Percentiles rank a stretch among this genome's conserved stretches.
Evolutionary conservation across 2,888 invertebrate genomes (phyloP).

Genomic region (Nomada fabriciana): DNA sequence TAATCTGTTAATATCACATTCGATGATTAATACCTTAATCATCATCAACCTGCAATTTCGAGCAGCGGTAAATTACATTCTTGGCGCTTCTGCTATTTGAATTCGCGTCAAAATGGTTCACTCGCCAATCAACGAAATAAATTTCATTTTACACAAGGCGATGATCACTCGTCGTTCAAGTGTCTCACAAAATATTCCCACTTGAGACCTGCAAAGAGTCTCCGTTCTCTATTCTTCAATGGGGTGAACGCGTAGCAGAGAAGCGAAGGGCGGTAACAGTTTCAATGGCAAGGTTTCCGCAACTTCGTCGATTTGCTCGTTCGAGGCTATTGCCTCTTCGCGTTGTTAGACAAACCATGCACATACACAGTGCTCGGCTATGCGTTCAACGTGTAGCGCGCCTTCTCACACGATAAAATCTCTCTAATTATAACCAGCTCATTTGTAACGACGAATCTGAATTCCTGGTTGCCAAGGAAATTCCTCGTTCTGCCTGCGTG

Average conservation of each 20-base stretch:
- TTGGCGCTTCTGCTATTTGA: too few species aligned
- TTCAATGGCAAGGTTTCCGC: conserved; percentile 78
- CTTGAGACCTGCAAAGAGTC: neutral
- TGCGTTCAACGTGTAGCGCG: conserved; percentile 61
- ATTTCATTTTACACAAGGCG: too few species aligned
- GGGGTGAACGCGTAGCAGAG: conserved; percentile 12
- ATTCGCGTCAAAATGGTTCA: too few species aligned
- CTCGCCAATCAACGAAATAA: too few species aligned
- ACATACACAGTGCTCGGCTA: conserved; percentile 44
- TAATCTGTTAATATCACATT: too few species aligned
- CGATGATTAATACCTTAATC: too few species aligned
- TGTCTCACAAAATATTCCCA: too few species aligned
- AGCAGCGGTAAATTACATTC: too few species aligned
- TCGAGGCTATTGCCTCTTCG: conserved; percentile 65
- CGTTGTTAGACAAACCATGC: conserved; percentile 77
- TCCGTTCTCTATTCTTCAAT: neutral
- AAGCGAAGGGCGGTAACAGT: conserved; percentile 25
- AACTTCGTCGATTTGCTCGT: conserved; percentile 58
- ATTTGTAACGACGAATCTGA: conserved; percentile 81
- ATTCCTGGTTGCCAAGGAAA: conserved; percentile 78
- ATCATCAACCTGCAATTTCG: too few species aligned
- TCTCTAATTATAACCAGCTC: conserved; percentile 81
- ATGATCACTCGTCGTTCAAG: too few species aligned
- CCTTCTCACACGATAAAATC: conserved; percentile 82
- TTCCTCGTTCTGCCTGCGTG: conserved; percentile 76